These are phyloP conservation scores for Astreopora myriophthalma DNA, from an alignment of 64 coral and sea anemone genomes.

Conservation along the genomic window DNA sequence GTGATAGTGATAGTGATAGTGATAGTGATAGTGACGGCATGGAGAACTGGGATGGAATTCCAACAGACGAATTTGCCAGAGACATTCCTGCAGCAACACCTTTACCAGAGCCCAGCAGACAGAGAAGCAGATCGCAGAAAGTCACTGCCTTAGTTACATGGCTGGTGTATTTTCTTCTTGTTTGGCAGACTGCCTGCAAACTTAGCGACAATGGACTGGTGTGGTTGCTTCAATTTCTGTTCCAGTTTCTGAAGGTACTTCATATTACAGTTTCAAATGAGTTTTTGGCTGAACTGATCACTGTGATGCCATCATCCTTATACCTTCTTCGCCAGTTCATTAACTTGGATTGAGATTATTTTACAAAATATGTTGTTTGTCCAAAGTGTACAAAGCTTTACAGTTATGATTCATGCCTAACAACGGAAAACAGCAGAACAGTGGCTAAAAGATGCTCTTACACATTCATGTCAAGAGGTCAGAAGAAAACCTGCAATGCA, in stretches of 20 bases:
- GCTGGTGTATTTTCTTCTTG: constrained; percentile 36
- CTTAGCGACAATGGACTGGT: constrained; percentile 42
- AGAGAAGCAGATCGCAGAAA: background rate
- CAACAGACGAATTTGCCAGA: background rate
- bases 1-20: background rate
- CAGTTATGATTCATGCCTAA: constrained; percentile 25
- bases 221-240: constrained; percentile 35
- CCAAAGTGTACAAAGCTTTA: constrained; percentile 51
- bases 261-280: background rate
- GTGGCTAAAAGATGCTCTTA: constrained; percentile 39
- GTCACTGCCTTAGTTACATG: background rate
- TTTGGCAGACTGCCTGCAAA: constrained; percentile 50
- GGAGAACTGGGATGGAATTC: background rate
- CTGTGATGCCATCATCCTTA: constrained; percentile 10
- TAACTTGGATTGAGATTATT: constrained; percentile 54
- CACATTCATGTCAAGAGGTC: background rate
- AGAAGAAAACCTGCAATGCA: constrained; percentile 10
- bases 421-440: background rate
- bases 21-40: background rate
- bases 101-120: background rate
- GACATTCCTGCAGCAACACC: background rate
- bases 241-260: constrained; percentile 22
- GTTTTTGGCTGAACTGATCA: background rate
- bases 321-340: constrained; percentile 38
- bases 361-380: constrained; percentile 65